Evolutionary conservation across 2,888 invertebrate genomes (phyloP).

Genomic region (Pelosia muscerda): DNA sequence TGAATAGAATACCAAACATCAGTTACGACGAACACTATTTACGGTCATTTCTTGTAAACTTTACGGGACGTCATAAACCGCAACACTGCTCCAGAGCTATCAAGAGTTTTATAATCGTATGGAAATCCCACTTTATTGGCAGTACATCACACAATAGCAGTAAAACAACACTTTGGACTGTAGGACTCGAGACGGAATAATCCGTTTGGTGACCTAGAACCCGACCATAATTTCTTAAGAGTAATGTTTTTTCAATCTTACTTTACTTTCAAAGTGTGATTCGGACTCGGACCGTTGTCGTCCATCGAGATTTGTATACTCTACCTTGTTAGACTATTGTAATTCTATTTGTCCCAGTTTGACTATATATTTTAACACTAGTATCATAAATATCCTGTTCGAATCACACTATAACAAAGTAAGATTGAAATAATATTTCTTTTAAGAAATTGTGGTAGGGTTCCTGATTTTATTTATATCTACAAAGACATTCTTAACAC

Average conservation of each 20-base stretch:
- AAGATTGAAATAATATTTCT: too few relatives aligned
- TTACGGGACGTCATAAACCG: neutral
- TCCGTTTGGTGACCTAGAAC: neutral
- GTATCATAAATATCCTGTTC: too few relatives aligned
- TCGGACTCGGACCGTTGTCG: too few relatives aligned
- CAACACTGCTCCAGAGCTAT: neutral
- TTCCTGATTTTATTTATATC: neutral
- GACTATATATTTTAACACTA: too few relatives aligned
- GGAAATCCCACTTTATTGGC: slow-evolving; percentile 7
- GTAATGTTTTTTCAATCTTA: too few relatives aligned
- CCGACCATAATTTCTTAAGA: too few relatives aligned
- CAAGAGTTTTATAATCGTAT: neutral
- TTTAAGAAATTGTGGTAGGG: too few relatives aligned
- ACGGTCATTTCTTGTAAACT: neutral
- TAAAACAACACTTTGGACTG: neutral
- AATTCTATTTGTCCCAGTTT: too few relatives aligned
- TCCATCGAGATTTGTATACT: too few relatives aligned
- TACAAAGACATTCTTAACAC: neutral
- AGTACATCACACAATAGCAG: neutral
- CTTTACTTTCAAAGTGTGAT: too few relatives aligned
- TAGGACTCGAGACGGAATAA: neutral
- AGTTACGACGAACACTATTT: neutral
- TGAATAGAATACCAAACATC: neutral
- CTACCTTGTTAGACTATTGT: too few relatives aligned
- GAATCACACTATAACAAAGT: too few relatives aligned